phyloP scores from a whole-genome alignment of 1,140 invertebrate genomes.

The Orussus abietinus region DNA sequence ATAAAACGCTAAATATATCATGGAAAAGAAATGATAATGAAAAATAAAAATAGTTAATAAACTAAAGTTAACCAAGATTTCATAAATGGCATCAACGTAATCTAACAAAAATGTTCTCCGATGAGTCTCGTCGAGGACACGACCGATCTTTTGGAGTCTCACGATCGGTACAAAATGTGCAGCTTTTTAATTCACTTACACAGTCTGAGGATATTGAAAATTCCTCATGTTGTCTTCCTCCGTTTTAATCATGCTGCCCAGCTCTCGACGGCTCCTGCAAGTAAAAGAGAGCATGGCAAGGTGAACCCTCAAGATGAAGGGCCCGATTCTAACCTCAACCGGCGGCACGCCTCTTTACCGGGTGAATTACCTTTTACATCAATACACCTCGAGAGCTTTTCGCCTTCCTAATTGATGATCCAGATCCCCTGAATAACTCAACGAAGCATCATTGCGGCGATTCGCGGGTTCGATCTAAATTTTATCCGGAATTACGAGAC shows the following conservation, averaged over 20 bases:
- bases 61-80: too few species aligned
- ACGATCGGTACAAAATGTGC: neutral
- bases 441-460: too few species aligned
- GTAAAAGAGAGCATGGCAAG: neutral
- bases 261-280: neutral
- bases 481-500: neutral
- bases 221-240: conserved; percentile 30
- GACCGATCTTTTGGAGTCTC: neutral
- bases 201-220: conserved; percentile 31
- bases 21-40: conserved; percentile 1
- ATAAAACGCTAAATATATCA: neutral
- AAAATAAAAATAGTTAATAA: conserved; percentile 2
- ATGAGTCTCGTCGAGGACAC: neutral
- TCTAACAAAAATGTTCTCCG: neutral
- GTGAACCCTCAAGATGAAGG: neutral
- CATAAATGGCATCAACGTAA: neutral
- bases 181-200: conserved; percentile 29
- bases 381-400: too few species aligned
- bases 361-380: too few species aligned
- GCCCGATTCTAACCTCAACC: conserved; percentile 4
- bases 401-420: too few species aligned
- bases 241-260: conserved; percentile 36
- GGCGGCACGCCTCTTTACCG: neutral
- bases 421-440: too few species aligned
- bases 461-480: too few species aligned